These are phyloP conservation scores for Parasteatoda tepidariorum DNA, from an alignment of 1,140 invertebrate species.

Conservation along the genomic window DNA sequence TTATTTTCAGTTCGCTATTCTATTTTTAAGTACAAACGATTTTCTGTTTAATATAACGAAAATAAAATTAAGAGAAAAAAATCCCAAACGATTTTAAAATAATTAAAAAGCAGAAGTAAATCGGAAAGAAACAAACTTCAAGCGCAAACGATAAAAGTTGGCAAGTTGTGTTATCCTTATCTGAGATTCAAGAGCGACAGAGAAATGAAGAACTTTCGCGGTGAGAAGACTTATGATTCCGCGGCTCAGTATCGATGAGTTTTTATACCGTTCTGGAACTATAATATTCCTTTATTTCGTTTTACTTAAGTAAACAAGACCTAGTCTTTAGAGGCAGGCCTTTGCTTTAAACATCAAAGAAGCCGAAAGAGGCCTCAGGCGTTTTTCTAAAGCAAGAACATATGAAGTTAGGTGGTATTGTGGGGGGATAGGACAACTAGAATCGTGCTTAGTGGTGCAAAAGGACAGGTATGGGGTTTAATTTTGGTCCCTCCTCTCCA, in stretches of 20 bases:
- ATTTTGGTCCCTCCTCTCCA: constrained; percentile 3
- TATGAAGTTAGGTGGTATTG: background rate
- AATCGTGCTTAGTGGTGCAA: background rate
- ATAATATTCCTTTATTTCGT: background rate
- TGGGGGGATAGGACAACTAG: background rate
- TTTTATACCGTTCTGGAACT: background rate
- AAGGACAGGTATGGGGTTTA: background rate
- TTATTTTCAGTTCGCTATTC: no score
- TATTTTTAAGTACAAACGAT: no score
- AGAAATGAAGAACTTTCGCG: no score
- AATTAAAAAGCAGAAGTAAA: no score
- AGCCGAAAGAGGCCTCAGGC: background rate
- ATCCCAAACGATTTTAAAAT: no score
- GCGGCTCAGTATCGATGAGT: background rate
- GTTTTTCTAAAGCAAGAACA: constrained; percentile 17
- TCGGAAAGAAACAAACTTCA: no score
- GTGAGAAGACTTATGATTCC: background rate
- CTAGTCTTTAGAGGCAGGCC: constrained; percentile 4
- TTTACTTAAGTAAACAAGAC: constrained; percentile 48
- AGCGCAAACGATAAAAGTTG: no score
- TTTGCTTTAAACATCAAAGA: constrained; percentile 27
- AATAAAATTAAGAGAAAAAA: no score
- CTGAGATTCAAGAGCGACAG: no score
- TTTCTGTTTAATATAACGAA: no score
- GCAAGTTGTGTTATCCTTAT: no score